Percentiles rank a stretch among this genome's conserved stretches.
Conservation (phyloP, 1,140 invertebrate species). For the Eufriesea mexicana region DNA sequence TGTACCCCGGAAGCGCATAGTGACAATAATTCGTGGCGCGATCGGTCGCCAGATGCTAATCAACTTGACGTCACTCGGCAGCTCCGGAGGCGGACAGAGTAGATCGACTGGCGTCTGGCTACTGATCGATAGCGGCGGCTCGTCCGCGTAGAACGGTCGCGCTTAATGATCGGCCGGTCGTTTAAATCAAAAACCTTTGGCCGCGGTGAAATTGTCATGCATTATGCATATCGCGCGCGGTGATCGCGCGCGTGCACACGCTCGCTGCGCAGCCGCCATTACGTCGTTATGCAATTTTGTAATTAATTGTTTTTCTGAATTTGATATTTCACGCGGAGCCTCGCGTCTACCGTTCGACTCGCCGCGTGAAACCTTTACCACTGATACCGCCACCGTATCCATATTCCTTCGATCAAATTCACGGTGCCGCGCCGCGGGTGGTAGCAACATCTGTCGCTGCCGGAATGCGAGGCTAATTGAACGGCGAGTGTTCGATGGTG, state of each 20-base stretch:
- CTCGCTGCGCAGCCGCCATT: neutral
- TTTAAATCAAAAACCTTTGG: slow-evolving; percentile 52
- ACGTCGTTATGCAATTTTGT: slow-evolving; percentile 47
- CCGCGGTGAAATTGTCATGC: slow-evolving; percentile 55
- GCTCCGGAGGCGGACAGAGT: slow-evolving; percentile 5
- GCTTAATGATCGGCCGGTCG: slow-evolving; percentile 47
- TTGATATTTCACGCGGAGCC: slow-evolving; percentile 47
- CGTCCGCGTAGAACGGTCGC: slow-evolving; percentile 15
- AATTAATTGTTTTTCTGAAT: slow-evolving; percentile 56
- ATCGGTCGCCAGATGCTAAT: slow-evolving; percentile 50
- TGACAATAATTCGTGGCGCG: slow-evolving; percentile 52
- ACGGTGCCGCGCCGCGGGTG: slow-evolving; percentile 71
- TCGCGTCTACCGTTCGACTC: neutral
- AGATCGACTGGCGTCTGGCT: slow-evolving; percentile 28
- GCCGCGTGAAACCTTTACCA: slow-evolving; percentile 48
- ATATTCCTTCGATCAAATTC: slow-evolving; percentile 71
- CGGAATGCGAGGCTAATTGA: slow-evolving; percentile 76
- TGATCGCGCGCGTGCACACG: slow-evolving; percentile 4
- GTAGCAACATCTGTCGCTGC: slow-evolving; percentile 63
- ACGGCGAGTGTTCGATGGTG: slow-evolving; percentile 58
- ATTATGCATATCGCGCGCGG: slow-evolving; percentile 49
- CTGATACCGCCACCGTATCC: slow-evolving; percentile 51
- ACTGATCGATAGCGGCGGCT: slow-evolving; percentile 32
- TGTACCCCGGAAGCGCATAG: slow-evolving; percentile 36
- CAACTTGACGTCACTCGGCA: slow-evolving; percentile 39